Percentiles rank a stretch among this genome's conserved stretches.
Evolutionary conservation across 2,113 vertebrate species (phyloP).

Genomic region (Quiscalus mexicanus): DNA sequence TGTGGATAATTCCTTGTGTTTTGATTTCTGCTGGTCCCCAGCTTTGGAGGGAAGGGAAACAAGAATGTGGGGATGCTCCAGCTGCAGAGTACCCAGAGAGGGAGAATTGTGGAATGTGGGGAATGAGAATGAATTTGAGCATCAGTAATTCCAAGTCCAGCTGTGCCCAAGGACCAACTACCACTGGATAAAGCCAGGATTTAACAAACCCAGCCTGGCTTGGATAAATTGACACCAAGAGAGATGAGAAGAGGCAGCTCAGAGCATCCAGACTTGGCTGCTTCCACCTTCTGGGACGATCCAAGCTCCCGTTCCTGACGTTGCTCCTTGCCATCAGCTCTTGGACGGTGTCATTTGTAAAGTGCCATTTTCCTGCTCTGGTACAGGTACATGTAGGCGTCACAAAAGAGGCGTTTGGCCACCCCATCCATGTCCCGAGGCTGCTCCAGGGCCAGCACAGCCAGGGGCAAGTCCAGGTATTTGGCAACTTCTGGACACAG

Average conservation of each 20-base stretch:
- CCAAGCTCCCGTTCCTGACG: accelerated
- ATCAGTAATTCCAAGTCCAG: not conserved
- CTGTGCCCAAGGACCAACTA: not conserved
- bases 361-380: conserved; percentile 84
- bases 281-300: not conserved
- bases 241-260: not conserved
- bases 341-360: conserved; percentile 68
- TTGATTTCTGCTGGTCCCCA: not conserved
- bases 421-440: conserved; percentile 89
- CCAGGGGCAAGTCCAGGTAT: conserved; percentile 80
- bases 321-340: accelerated
- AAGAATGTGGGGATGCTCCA: not conserved
- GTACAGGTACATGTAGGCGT: conserved; percentile 92
- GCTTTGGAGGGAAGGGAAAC: not conserved
- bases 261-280: not conserved
- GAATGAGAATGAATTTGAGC: not conserved
- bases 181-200: not conserved
- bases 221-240: not conserved
- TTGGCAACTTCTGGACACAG: conserved; percentile 82
- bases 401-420: conserved; percentile 89
- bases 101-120: not conserved
- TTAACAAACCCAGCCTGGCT: not conserved
- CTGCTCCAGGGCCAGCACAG: conserved; percentile 76
- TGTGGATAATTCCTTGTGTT: not conserved
- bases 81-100: not conserved